Conservation (phyloP, 2,888 invertebrate species). For the Pollenia griseotomentosa region DNA sequence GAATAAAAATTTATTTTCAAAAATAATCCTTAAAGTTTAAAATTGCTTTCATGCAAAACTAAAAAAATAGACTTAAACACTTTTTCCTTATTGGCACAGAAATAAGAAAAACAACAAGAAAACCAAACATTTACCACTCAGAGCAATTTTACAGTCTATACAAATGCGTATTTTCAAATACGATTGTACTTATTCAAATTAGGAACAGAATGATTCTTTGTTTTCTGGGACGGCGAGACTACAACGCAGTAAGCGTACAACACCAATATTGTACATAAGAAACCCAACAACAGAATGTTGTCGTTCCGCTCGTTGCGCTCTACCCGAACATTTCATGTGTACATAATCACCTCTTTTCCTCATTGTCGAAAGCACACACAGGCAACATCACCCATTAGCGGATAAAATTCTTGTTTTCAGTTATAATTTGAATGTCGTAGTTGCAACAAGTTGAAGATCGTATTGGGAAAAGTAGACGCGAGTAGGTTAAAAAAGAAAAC, state of each 20-base stretch:
- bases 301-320: conserved; percentile 33
- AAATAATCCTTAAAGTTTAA: no score
- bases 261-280: conserved; percentile 15
- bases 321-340: background rate
- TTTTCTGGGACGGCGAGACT: conserved; percentile 10
- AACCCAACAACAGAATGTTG: conserved; percentile 21
- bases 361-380: conserved; percentile 7
- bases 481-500: background rate
- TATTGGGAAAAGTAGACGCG: conserved; percentile 14
- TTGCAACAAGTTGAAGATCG: conserved; percentile 72
- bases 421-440: conserved; percentile 67
- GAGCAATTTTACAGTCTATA: background rate
- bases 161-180: background rate
- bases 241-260: conserved; percentile 2
- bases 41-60: no score
- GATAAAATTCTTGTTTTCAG: conserved; percentile 66
- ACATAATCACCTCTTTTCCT: background rate
- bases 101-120: background rate
- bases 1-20: no score
- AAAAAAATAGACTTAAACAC: no score
- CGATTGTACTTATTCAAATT: conserved; percentile 18
- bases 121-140: background rate
- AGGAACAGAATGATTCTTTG: conserved; percentile 22
- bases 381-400: conserved; percentile 32
- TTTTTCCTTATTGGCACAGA: background rate